Conservation (phyloP, 2,888 invertebrate species). For the Lypha dubia region DNA sequence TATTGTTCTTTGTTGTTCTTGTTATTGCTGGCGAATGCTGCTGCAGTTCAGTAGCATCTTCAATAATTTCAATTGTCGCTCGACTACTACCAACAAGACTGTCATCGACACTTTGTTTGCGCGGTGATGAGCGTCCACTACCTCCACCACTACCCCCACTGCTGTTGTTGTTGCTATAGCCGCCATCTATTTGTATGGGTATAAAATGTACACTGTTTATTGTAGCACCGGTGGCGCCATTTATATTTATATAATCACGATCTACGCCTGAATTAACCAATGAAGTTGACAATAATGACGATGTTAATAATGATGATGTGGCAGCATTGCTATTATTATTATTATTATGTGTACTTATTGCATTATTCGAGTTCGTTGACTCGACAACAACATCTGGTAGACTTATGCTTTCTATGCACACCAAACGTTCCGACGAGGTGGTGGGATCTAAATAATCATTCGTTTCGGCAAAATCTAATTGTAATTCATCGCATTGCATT, state of each 20-base stretch:
- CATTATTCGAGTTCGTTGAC: slow-evolving; percentile 77
- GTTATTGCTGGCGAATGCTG: slow-evolving; percentile 40
- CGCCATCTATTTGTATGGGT: slow-evolving; percentile 80
- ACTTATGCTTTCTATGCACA: slow-evolving; percentile 83
- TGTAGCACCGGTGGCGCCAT: slow-evolving; percentile 80
- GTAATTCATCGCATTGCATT: slow-evolving; percentile 80
- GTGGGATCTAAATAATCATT: slow-evolving; percentile 68
- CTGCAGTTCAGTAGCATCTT: slow-evolving; percentile 76
- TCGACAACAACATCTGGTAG: slow-evolving; percentile 83
- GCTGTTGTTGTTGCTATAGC: slow-evolving; percentile 8
- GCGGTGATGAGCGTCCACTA: slow-evolving; percentile 76
- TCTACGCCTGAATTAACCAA: slow-evolving; percentile 63
- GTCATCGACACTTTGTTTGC: slow-evolving; percentile 79
- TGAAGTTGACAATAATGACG: slow-evolving; percentile 33
- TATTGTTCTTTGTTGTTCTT: slow-evolving; percentile 50
- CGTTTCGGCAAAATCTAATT: slow-evolving; percentile 74
- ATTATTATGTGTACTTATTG: slow-evolving; percentile 61
- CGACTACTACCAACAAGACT: slow-evolving; percentile 78
- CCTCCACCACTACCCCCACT: slow-evolving; percentile 34
- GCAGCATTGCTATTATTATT: slow-evolving; percentile 44
- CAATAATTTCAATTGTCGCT: slow-evolving; percentile 79
- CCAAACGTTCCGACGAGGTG: slow-evolving; percentile 77
- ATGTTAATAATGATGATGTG: slow-evolving; percentile 54
- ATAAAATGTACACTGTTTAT: slow-evolving; percentile 82
- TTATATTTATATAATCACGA: slow-evolving; percentile 82